These are phyloP conservation scores for Gisinianus flammeolus DNA, from an alignment of 2,888 invertebrate genomes.

Conservation along the genomic window DNA sequence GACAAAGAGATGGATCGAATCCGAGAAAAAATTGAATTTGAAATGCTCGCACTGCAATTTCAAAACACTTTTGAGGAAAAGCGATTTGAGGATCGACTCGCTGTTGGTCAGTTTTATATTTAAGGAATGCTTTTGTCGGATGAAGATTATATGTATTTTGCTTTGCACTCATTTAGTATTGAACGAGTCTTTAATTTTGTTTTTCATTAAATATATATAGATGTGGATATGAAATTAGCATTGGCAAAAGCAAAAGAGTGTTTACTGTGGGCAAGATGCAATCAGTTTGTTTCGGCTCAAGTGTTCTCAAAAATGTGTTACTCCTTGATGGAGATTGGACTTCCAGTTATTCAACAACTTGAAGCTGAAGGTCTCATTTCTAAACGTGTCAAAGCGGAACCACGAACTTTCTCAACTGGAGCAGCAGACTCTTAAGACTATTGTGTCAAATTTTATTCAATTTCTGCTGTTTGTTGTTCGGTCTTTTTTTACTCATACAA, in stretches of 20 bases:
- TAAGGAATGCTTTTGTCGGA: too few relatives aligned
- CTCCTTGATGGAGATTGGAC: background rate
- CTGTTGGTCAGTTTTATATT: background rate
- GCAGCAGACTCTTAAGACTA: too few relatives aligned
- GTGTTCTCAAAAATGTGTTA: background rate
- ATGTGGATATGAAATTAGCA: background rate
- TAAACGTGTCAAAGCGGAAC: background rate
- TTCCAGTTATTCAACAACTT: background rate
- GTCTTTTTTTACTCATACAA: too few relatives aligned
- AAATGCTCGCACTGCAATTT: background rate
- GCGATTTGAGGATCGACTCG: background rate
- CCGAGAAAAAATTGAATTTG: background rate
- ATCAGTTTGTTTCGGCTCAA: background rate
- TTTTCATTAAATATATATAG: background rate
- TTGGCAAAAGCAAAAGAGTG: background rate
- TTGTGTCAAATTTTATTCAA: too few relatives aligned
- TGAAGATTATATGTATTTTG: too few relatives aligned
- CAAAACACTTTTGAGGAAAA: background rate
- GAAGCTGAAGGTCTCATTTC: background rate
- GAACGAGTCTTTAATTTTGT: too few relatives aligned
- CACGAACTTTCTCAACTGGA: too few relatives aligned
- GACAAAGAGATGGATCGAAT: background rate
- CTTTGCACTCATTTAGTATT: too few relatives aligned
- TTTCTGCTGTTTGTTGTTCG: too few relatives aligned
- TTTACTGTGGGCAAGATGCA: background rate